Conservation (phyloP, 2,888 invertebrate species). For the Pteria penguin region DNA sequence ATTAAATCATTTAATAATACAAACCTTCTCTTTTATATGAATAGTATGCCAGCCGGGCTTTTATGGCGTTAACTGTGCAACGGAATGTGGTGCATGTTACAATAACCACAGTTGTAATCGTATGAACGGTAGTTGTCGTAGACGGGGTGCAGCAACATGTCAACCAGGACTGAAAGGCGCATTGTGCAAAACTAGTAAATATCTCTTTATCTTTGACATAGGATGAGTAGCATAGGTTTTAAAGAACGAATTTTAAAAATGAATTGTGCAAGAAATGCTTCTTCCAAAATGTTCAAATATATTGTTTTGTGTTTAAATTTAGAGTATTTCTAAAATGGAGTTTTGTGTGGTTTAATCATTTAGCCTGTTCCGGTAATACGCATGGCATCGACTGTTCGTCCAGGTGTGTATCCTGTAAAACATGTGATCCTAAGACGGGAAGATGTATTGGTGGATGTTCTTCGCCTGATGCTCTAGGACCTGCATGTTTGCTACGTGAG, state of each 20-base stretch:
- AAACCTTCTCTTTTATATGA: no score
- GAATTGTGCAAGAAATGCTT: no score
- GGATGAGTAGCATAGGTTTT: no score
- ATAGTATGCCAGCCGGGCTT: no score
- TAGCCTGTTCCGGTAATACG: background rate
- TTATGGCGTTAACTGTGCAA: background rate
- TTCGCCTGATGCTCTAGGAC: background rate
- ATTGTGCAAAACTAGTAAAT: background rate
- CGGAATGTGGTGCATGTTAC: background rate
- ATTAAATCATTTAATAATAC: no score
- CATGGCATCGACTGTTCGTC: background rate
- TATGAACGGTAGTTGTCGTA: background rate
- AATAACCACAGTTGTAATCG: background rate
- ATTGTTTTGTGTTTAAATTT: no score
- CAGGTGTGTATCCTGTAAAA: background rate
- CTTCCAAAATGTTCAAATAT: no score
- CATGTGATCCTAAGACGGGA: background rate
- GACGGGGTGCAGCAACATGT: background rate
- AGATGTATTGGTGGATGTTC: background rate
- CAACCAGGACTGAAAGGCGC: background rate
- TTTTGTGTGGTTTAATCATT: background rate
- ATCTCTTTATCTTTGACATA: no score
- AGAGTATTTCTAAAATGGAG: no score
- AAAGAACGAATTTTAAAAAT: no score
- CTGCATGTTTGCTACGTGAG: background rate